Evolutionary conservation across 2,113 vertebrate genomes (phyloP).

Genomic region (Poecile atricapillus): DNA sequence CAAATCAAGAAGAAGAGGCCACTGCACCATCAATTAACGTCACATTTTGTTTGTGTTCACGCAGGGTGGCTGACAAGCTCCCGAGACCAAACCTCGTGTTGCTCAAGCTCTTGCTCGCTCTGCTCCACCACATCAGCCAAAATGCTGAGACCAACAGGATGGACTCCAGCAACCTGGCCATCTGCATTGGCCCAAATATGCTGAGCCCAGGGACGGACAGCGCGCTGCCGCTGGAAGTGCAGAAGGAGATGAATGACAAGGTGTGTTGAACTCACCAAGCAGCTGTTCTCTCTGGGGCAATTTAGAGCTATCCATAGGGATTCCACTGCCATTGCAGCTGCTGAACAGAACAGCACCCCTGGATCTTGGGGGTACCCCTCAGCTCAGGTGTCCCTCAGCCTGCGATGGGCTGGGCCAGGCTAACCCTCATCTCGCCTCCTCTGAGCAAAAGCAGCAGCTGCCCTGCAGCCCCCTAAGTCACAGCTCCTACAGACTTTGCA

Average conservation of each 20-base stretch:
- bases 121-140: slow-evolving; percentile 83
- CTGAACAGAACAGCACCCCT: neutral
- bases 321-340: neutral
- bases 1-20: neutral
- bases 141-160: slow-evolving; percentile 81
- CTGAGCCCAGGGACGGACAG: slow-evolving; percentile 69
- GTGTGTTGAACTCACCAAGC: slow-evolving; percentile 22
- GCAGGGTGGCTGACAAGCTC: slow-evolving; percentile 81
- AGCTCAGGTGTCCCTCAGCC: neutral
- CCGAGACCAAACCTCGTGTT: slow-evolving; percentile 73
- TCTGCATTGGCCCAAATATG: slow-evolving; percentile 89
- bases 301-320: neutral
- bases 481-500: neutral
- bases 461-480: neutral
- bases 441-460: neutral
- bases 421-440: neutral
- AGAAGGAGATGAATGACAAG: slow-evolving; percentile 77
- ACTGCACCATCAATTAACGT: neutral
- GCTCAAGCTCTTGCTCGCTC: slow-evolving; percentile 73
- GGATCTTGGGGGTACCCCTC: neutral
- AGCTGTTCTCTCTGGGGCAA: neutral
- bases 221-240: slow-evolving; percentile 66
- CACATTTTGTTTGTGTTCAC: neutral
- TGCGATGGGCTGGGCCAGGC: neutral
- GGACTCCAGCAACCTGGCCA: slow-evolving; percentile 87